Percentiles rank a stretch among this genome's conserved stretches.
phyloP scores from a whole-genome alignment of 2,888 invertebrate genomes.

The Clanis bilineata region DNA sequence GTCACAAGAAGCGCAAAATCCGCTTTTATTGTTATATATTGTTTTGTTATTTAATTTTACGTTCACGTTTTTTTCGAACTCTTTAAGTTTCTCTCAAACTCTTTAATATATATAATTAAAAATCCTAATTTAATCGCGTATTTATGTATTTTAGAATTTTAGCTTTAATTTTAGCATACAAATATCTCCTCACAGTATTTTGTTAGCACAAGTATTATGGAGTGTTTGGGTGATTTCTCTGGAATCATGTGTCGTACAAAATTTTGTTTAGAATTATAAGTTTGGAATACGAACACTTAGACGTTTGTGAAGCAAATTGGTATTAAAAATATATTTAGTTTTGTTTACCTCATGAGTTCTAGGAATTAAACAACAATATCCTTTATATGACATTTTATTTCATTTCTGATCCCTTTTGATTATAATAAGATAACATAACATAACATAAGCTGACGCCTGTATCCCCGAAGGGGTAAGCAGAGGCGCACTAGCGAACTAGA shows the following conservation, averaged over 20 bases:
- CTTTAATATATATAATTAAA: constrained; percentile 45
- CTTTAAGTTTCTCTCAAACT: constrained; percentile 48
- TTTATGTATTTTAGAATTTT: constrained; percentile 74
- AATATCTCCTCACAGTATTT: constrained; percentile 54
- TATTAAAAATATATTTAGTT: constrained; percentile 69
- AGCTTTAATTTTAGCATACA: constrained; percentile 67
- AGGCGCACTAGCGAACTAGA: not conserved
- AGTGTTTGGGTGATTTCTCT: constrained; percentile 58
- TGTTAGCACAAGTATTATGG: constrained; percentile 53
- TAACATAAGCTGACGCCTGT: too few relatives aligned
- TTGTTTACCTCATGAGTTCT: constrained; percentile 82
- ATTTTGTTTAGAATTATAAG: constrained; percentile 36
- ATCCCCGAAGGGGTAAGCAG: not conserved
- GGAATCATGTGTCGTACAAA: constrained; percentile 33
- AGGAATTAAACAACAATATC: constrained; percentile 78
- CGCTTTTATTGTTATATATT: constrained; percentile 68
- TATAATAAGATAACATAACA: too few relatives aligned
- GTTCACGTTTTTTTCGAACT: constrained; percentile 58
- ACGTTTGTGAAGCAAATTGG: constrained; percentile 52
- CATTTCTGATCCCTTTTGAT: not conserved
- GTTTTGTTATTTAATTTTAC: constrained; percentile 80
- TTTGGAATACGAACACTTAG: constrained; percentile 23
- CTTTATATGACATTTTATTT: constrained; percentile 53
- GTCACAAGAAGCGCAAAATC: constrained; percentile 4
- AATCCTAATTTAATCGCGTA: constrained; percentile 61